Base-by-base conservation (phyloP, 2,797 vertebrate species). In the Enteromius viviparus region DNA sequence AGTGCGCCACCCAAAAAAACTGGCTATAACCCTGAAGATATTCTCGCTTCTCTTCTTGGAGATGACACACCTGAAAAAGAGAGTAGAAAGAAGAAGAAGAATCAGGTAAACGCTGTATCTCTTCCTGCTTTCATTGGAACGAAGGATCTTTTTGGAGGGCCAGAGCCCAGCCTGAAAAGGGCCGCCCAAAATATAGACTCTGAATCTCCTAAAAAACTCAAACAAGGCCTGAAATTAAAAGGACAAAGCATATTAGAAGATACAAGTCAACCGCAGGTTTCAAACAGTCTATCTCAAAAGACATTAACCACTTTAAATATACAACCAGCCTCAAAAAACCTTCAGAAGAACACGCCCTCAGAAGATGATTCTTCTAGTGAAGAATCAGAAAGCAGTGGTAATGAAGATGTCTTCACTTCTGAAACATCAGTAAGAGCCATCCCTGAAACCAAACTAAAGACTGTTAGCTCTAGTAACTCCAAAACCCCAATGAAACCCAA, bases 61-160 rank as follows among this genome's bases (percentile, higher is more conserved):
- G 95, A 94, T 4, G 87, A 94, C 76, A 90, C 88, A 76, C 88
- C 89, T 12, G 90, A 85, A 0, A 88, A 93, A 10, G 91, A 95
- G 14, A 83, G 83, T 21, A 70, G 80, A 14, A 68, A 75, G 19
- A 82, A 84, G 19, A 82, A 84, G 21, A 85, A 75, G 80, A 89
- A 88, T 76, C 91, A 82, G 40, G 88, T 55, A 55, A 85, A 86
- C 89, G 88, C 76, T 12, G 1, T 23, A 3, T 7, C 72, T 86
- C 90, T 96, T 14, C 95, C 95, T n/a, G 94, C 95, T 26, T 99
- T 98, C 89, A 92, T 90, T 89, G 97, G 97, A 40, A 91, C 96
- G 0, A 90, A 89, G 0, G 91, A 80, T 4, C 91, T 98, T 12
- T 92, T 89, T 78, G 76, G 76, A 34, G 90, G 85, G 45, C 80